Conservation (phyloP, 2,888 invertebrate genomes). For the Branchipolynoe longqiensis region DNA sequence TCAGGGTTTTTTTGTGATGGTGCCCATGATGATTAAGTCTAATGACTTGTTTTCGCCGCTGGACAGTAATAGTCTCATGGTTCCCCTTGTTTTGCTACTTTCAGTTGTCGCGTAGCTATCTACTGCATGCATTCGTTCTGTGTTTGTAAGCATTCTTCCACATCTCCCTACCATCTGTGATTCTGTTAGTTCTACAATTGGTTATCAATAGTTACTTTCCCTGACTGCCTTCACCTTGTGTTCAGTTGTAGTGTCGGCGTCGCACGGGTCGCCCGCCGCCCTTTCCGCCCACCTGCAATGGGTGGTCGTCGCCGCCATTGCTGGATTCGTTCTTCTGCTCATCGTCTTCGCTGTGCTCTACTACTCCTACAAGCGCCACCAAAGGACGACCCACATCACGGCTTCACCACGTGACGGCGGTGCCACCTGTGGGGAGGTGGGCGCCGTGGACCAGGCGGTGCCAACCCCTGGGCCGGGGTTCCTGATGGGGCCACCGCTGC, state of each 20-base stretch:
- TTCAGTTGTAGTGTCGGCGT: background rate
- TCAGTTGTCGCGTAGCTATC: too few relatives aligned
- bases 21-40: background rate
- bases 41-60: too few relatives aligned
- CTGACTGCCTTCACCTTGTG: too few relatives aligned
- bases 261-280: background rate
- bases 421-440: background rate
- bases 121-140: too few relatives aligned
- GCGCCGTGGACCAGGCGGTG: too few relatives aligned
- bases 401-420: background rate
- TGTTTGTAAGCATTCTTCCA: too few relatives aligned
- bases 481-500: background rate
- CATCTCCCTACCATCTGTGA: too few relatives aligned
- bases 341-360: background rate
- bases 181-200: too few relatives aligned
- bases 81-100: too few relatives aligned
- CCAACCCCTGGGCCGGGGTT: background rate
- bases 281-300: background rate
- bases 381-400: background rate
- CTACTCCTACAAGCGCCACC: slow-evolving; percentile 13
- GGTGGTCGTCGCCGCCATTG: slow-evolving; percentile 5
- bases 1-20: background rate
- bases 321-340: background rate
- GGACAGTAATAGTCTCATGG: too few relatives aligned
- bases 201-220: too few relatives aligned